phyloP scores from a whole-genome alignment of 2,888 invertebrate genomes.

The Trisateles emortualis region DNA sequence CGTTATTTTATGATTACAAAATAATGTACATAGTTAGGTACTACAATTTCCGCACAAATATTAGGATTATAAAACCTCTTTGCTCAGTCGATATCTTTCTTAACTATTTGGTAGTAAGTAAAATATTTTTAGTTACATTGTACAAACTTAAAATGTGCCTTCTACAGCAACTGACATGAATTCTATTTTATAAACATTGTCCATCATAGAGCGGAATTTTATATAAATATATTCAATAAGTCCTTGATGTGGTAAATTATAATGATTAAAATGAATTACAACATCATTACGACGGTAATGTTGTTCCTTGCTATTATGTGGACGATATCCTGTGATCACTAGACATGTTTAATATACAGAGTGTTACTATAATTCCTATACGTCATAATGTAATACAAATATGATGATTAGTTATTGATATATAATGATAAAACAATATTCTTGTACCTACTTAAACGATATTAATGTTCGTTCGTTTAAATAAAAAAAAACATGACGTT shows the following conservation, averaged over 20 bases:
- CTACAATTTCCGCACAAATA: conserved; percentile 29
- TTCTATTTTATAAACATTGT: not conserved
- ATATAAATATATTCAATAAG: conserved; percentile 24
- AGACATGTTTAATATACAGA: conserved; percentile 40
- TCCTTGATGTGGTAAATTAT: conserved; percentile 24
- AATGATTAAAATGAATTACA: conserved; percentile 56
- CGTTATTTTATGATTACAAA: conserved; percentile 42
- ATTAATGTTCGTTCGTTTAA: not conserved
- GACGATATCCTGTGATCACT: conserved; percentile 40
- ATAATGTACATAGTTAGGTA: conserved; percentile 20
- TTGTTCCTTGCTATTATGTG: conserved; percentile 46
- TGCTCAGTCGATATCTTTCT: conserved; percentile 15
- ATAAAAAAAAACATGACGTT: no score
- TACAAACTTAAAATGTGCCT: no score
- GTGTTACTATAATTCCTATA: conserved; percentile 16
- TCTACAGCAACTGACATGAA: not conserved
- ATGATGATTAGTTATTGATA: not conserved
- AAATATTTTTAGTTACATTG: conserved; percentile 19
- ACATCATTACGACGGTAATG: conserved; percentile 53
- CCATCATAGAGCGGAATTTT: not conserved
- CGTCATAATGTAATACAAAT: not conserved
- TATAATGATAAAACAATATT: no score
- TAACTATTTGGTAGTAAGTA: conserved; percentile 10
- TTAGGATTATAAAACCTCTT: conserved; percentile 26
- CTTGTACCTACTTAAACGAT: no score